Evolutionary conservation across 2,797 vertebrate species (phyloP).

Genomic region (Sarcophilus harrisii): DNA sequence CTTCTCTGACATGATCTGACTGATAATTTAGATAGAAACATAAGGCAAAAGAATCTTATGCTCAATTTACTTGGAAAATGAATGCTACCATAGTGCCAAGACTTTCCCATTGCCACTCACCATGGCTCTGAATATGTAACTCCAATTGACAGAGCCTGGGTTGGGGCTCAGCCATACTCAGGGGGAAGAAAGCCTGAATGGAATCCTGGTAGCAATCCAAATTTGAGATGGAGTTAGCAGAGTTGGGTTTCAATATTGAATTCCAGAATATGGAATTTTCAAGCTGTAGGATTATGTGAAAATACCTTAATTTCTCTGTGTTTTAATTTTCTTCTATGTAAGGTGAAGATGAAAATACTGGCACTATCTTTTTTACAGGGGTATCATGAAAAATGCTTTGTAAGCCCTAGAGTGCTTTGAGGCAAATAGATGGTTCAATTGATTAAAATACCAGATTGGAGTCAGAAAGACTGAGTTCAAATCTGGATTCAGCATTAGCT

Average conservation of each 20-base stretch:
- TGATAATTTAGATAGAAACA: neutral
- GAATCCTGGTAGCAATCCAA: neutral
- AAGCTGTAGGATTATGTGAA: neutral
- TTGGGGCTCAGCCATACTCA: neutral
- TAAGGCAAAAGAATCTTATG: neutral
- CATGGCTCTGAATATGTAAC: neutral
- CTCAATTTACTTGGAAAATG: slow-evolving; percentile 3
- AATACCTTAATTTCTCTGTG: neutral
- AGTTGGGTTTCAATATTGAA: neutral
- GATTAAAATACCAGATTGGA: neutral
- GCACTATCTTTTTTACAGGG: neutral
- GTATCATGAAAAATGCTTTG: neutral
- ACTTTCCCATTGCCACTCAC: neutral
- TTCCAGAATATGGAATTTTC: neutral
- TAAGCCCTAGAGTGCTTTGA: neutral
- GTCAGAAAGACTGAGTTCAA: neutral
- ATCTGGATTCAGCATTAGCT: neutral
- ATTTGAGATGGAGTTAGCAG: neutral
- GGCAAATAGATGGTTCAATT: neutral
- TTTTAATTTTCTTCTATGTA: neutral
- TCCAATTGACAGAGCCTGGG: neutral
- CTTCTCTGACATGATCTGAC: neutral
- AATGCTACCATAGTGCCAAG: slow-evolving; percentile 4
- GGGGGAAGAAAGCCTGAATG: neutral
- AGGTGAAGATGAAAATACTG: neutral